Base-by-base conservation (phyloP, 1,140 invertebrate species). In the Epicauta chinensis region DNA sequence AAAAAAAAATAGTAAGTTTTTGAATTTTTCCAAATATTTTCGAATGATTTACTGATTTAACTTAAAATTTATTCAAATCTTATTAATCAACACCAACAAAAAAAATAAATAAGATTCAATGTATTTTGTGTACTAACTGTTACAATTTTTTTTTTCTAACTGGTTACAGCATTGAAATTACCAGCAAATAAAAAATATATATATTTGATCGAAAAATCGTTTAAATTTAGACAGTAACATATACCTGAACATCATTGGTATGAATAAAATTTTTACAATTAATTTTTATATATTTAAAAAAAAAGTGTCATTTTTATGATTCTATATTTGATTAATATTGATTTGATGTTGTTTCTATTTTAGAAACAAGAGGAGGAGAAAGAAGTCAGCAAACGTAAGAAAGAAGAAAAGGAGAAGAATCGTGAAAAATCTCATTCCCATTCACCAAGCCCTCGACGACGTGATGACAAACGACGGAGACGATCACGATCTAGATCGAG, bases 281-380 rank as follows among this genome's bases (percentile, higher is more conserved):
- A 48, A 55, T 43, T 34, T 34, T 34, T 30, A 30, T 30, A 30
- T 30, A 34, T 7, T 34, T 34, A 55, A 10, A 31, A 30, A 10
- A 35, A 44, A 29, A 38, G 17, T 16, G 40, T 42, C 36, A 10
- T 9, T 39, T n/a, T n/a, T n/a, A n/a, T n/a, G n/a, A 34, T 56
- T 48, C 11, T 34, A 3, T 34, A n/a, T 34, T 34, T 34, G 3
- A 34, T 34, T 1, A 34, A 34, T 34, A 34, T 34, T 10, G 32
- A n/a, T 7, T n/a, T 39, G n/a, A 6, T 35, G n/a, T 17, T 38
- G 13, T 59, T 59, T 70, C 59, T 76, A 75, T 76, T 78, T 59
- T 75, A 81, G 78, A 82, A 82, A 75, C 79, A 82, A 74, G 81
- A 83, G 59, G 78, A 80, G 64, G 78, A 73, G 51, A 73, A 72